Evolutionary conservation across 2,888 invertebrate species (phyloP).

Genomic region (Hypena proboscidalis): DNA sequence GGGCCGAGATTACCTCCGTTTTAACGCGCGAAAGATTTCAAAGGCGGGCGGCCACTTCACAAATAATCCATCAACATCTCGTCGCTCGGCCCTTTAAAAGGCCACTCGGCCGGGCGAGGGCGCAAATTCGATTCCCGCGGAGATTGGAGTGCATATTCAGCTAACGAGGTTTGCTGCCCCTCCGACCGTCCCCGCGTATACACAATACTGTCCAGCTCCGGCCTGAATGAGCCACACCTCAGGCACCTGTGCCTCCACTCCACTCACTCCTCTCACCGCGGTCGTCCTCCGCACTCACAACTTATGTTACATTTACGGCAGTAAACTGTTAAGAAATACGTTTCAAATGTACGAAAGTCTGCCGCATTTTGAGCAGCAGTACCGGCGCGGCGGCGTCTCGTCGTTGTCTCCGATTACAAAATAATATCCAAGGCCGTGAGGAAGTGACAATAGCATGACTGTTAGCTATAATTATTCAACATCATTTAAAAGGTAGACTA

Average conservation of each 20-base stretch:
- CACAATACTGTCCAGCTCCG: slow-evolving; percentile 38
- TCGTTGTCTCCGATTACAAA: no score
- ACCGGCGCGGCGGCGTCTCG: no score
- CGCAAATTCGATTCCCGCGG: slow-evolving; percentile 74
- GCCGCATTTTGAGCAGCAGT: no score
- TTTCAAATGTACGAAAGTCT: no score
- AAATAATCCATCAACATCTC: slow-evolving; percentile 82
- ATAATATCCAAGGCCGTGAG: no score
- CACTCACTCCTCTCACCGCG: no score
- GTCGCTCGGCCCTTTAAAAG: slow-evolving; percentile 63
- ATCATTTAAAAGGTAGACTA: no score
- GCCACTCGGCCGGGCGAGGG: slow-evolving; percentile 55
- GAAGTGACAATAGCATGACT: no score
- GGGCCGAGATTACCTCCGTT: slow-evolving; percentile 80
- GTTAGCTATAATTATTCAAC: no score
- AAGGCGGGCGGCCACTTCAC: slow-evolving; percentile 81
- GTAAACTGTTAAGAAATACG: no score
- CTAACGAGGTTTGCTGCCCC: slow-evolving; percentile 67
- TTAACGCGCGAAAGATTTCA: slow-evolving; percentile 84
- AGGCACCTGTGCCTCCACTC: slow-evolving; percentile 1
- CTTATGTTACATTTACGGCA: no score
- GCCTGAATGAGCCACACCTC: slow-evolving; percentile 12
- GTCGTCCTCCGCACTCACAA: no score
- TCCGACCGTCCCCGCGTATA: slow-evolving; percentile 9
- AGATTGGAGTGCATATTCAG: slow-evolving; percentile 82